Evolutionary conservation across 2,797 vertebrate genomes (phyloP).

Genomic region (Hippocampus kuda): DNA sequence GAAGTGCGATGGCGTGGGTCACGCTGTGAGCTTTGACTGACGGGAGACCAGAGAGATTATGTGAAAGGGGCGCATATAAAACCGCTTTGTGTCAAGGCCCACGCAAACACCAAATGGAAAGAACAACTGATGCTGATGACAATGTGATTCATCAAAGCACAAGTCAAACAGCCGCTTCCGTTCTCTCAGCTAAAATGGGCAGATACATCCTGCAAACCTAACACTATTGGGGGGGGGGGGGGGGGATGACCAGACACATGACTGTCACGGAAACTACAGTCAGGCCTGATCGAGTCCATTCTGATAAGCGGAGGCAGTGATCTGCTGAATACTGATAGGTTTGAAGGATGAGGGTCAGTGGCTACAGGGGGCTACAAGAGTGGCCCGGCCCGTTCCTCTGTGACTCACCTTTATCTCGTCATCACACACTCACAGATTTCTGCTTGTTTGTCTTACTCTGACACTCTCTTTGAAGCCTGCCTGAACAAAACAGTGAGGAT

Average conservation of each 20-base stretch:
- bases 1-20: constrained; percentile 4
- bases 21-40: constrained; percentile 36
- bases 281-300: constrained; percentile 39
- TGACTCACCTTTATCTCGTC: constrained; percentile 36
- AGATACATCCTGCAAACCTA: constrained; percentile 7
- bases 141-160: neutral
- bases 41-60: constrained; percentile 32
- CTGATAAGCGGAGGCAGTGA: constrained; percentile 43
- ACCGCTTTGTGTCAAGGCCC: constrained; percentile 22
- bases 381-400: constrained; percentile 30
- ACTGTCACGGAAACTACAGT: constrained; percentile 33
- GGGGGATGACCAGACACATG: constrained; percentile 15
- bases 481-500: neutral
- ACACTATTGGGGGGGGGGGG: constrained; percentile 10
- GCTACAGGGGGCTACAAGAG: constrained; percentile 14
- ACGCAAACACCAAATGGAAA: constrained; percentile 1
- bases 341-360: constrained; percentile 33
- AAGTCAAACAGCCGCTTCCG: neutral
- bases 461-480: neutral
- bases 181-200: neutral
- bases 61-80: constrained; percentile 19
- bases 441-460: constrained; percentile 11
- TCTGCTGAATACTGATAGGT: constrained; percentile 54
- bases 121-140: neutral
- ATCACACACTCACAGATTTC: constrained; percentile 27